Percentiles rank a stretch among this genome's conserved stretches.
These are phyloP conservation scores for Mythimna impura DNA, from an alignment of 2,888 invertebrate species.

Conservation along the genomic window DNA sequence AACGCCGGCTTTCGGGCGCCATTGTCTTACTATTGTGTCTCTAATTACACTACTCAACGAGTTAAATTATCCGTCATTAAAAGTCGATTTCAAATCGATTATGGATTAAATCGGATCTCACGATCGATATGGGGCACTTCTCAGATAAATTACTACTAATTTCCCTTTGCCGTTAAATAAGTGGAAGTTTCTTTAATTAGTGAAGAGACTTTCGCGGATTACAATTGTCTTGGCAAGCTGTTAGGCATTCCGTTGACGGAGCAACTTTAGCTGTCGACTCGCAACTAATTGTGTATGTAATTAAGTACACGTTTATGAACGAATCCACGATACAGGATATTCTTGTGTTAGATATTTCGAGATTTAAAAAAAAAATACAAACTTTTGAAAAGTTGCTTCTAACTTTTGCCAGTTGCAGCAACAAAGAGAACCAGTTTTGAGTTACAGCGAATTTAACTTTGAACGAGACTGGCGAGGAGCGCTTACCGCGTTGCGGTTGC, in stretches of 20 bases:
- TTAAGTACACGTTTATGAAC: no score
- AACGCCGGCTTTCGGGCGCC: no score
- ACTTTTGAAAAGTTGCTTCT: no score
- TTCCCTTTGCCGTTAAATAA: slow-evolving; percentile 59
- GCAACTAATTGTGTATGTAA: no score
- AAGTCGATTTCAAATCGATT: slow-evolving; percentile 55
- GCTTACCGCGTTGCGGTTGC: background rate
- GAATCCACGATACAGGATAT: no score
- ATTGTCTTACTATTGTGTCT: no score
- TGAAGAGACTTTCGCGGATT: slow-evolving; percentile 65
- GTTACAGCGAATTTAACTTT: background rate
- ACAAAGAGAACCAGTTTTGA: background rate
- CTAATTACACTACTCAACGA: no score
- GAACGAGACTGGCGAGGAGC: background rate
- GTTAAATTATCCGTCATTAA: slow-evolving; percentile 58
- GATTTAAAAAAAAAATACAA: no score
- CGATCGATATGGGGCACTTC: slow-evolving; percentile 45
- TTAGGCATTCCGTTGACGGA: slow-evolving; percentile 1
- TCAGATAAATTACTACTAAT: slow-evolving; percentile 57
- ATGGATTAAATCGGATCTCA: slow-evolving; percentile 53
- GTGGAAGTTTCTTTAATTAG: slow-evolving; percentile 53
- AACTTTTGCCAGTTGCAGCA: background rate
- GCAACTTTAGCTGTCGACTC: background rate
- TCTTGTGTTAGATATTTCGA: no score
- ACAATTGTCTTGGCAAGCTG: slow-evolving; percentile 62